Evolutionary conservation across 2,797 vertebrate species (phyloP).

Genomic region (Orientallactaga sibirica): DNA sequence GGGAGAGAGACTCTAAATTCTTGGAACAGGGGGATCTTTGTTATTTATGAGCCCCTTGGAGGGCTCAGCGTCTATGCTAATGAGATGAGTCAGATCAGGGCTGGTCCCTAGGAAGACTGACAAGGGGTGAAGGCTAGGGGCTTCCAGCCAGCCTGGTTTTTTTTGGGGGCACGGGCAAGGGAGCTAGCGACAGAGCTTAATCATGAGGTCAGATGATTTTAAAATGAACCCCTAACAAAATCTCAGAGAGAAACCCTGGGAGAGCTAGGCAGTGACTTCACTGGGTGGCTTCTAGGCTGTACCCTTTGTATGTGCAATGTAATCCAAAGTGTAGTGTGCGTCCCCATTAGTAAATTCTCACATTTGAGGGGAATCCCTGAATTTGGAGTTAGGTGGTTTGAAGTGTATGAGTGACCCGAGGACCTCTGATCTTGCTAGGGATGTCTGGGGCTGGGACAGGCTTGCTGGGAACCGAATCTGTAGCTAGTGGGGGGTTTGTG

Average conservation of each 20-base stretch:
- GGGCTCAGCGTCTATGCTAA: background rate
- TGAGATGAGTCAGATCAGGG: background rate
- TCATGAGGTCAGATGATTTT: background rate
- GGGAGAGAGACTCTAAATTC: conserved; percentile 28
- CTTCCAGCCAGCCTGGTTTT: background rate
- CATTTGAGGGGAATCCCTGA: background rate
- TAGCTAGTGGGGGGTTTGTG: background rate
- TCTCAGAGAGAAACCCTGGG: background rate
- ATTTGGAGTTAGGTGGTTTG: background rate
- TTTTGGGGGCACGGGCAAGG: too few species aligned
- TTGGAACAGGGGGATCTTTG: background rate
- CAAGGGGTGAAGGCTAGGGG: background rate
- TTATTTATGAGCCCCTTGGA: conserved; percentile 10
- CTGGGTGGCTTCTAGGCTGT: background rate
- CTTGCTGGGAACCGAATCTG: background rate
- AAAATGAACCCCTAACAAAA: background rate
- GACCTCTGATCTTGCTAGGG: background rate
- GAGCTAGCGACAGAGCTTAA: background rate
- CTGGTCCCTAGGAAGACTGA: background rate
- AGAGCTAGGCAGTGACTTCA: background rate
- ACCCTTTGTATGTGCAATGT: background rate
- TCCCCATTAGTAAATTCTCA: background rate
- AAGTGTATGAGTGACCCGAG: background rate
- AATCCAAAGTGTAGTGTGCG: background rate
- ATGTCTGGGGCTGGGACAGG: background rate